Evolutionary conservation across 2,888 invertebrate genomes (phyloP).

Genomic region (Drosophila anomalata): DNA sequence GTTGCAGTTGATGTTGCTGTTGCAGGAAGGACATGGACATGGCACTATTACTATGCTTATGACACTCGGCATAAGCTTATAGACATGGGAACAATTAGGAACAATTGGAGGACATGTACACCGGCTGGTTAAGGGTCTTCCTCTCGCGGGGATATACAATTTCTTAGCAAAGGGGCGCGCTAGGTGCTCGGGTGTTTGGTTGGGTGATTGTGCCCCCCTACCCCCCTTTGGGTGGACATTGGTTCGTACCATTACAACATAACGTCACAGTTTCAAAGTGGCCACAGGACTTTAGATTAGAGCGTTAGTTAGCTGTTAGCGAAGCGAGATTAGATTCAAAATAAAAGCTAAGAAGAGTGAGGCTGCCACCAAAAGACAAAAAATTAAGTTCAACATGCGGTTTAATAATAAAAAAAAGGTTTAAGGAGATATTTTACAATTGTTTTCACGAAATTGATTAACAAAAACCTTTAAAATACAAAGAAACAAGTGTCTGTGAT

Average conservation of each 20-base stretch:
- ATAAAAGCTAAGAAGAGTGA: constrained; percentile 7
- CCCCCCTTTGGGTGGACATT: not conserved
- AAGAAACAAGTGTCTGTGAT: too few relatives aligned
- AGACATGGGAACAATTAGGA: constrained; percentile 26
- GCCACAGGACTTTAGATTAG: constrained; percentile 57
- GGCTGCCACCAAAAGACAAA: constrained; percentile 19
- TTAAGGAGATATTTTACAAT: not conserved
- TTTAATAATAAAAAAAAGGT: not conserved
- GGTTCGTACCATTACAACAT: constrained; percentile 45
- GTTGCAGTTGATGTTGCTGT: not conserved
- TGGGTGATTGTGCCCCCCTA: constrained; percentile 17
- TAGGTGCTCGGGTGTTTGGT: constrained; percentile 2
- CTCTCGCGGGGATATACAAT: constrained; percentile 9
- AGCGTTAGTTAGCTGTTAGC: constrained; percentile 29
- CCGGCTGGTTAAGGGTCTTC: constrained; percentile 16
- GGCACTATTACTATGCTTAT: not conserved
- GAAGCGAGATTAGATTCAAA: not conserved
- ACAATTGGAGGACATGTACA: constrained; percentile 24
- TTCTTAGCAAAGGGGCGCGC: constrained; percentile 2
- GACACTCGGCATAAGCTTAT: not conserved
- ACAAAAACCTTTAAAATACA: too few relatives aligned
- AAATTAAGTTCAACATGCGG: not conserved
- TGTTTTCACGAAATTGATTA: too few relatives aligned
- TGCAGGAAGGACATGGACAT: not conserved
- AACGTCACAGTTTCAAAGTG: constrained; percentile 82